These are phyloP conservation scores for Gymnobelideus leadbeateri DNA, from an alignment of 2,113 vertebrate genomes.

Conservation along the genomic window DNA sequence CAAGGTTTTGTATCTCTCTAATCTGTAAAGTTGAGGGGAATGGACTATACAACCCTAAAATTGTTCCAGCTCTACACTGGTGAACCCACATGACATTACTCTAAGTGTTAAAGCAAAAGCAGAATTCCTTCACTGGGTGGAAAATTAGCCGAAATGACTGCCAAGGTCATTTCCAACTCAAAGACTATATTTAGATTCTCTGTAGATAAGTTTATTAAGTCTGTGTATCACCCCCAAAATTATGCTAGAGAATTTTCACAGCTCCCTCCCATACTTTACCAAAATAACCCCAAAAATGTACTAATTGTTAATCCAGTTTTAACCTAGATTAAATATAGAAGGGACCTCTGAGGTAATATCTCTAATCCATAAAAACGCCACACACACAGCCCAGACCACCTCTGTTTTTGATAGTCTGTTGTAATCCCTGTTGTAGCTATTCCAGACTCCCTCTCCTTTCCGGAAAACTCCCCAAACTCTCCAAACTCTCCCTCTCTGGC, in stretches of 20 bases:
- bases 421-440: background rate
- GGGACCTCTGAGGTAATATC: background rate
- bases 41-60: background rate
- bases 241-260: background rate
- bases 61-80: background rate
- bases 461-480: background rate
- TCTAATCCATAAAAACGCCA: background rate
- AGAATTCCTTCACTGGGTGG: background rate
- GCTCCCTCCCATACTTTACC: background rate
- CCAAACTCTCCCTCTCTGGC: background rate
- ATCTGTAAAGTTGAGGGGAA: background rate
- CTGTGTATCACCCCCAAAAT: background rate
- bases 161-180: background rate
- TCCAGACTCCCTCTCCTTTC: background rate
- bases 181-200: background rate
- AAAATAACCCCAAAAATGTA: background rate
- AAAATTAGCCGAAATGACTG: background rate
- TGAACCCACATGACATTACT: background rate
- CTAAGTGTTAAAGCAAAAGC: background rate
- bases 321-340: no score
- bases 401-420: background rate
- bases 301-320: background rate
- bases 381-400: no score
- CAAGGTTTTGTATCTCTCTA: background rate
- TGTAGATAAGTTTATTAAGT: background rate